Base-by-base conservation (phyloP, 2,113 vertebrate species). In the Platysteira castanea region DNA sequence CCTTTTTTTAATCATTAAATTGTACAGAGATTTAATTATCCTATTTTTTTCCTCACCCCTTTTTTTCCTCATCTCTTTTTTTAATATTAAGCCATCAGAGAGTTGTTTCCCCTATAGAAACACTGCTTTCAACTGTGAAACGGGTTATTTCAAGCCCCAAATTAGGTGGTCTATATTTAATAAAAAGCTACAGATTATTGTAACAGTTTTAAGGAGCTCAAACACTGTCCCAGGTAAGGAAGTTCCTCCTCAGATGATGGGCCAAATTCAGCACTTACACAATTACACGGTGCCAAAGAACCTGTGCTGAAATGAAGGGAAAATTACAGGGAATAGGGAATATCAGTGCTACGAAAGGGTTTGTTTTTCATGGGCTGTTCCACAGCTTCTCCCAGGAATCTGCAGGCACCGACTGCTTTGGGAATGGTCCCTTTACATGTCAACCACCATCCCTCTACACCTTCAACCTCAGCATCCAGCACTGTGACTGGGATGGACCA, bases 401-500 rank as follows among this genome's bases (percentile, higher is more conserved):
- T 9, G 2, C 50, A 37, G 44, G 82, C 69, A 70, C 15, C 5
- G 5, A 9, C 0, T 0, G 35, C 65, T 56, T 21, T 2, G 0
- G 22, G 44, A 84, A 53, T 3, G 4, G 15, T 22, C 22, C 42
- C 70, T 56, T 67, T 1, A 15, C 46, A 41, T 28, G 67, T 11
- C 0, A 27, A 27, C 20, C 24, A 23, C 5, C 76, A 4, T 1
- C 44, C 33, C 19, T 28, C 6, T 0, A 7, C 22, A 8, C 6
- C 60, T 33, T 1, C 8, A 33, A 4, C 9, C 50, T 15, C 10
- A 33, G 52, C 50, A 33, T 0, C 26, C 44, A 23, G 2, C 52
- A 10, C 50, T 6, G 3, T 22, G 21, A 10, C 0, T 15, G 0
- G 6, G 37, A 21, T 26, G 69, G 19, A 14, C 0, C 60, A 11